These are phyloP conservation scores for Chlorops oryzae DNA, from an alignment of 1,140 invertebrate genomes.

Conservation along the genomic window DNA sequence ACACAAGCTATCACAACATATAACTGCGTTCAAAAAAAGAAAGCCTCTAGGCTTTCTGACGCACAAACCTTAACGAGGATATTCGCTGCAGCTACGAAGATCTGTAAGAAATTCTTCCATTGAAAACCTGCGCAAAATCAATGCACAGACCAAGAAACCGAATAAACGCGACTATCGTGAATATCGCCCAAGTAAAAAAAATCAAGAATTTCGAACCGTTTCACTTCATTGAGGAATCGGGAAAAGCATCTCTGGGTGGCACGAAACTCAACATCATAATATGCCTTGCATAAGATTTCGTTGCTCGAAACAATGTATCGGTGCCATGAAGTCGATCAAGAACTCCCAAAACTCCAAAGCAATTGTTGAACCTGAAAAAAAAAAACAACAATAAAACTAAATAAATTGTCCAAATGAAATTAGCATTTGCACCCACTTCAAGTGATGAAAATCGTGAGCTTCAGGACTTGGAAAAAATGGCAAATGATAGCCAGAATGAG, in stretches of 20 bases:
- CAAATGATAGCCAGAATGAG: constrained; percentile 84
- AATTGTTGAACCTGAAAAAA: constrained; percentile 69
- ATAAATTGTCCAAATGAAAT: background rate
- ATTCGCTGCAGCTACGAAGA: no score
- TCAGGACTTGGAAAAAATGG: constrained; percentile 86
- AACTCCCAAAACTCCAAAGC: constrained; percentile 78
- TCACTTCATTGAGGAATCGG: constrained; percentile 55
- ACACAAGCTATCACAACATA: no score
- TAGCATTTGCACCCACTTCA: constrained; percentile 72
- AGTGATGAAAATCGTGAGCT: constrained; percentile 85
- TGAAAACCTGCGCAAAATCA: no score
- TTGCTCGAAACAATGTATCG: constrained; percentile 68
- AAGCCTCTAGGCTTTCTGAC: no score
- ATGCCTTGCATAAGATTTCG: constrained; percentile 67
- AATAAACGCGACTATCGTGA: no score
- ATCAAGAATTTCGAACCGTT: no score
- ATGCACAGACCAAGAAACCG: no score
- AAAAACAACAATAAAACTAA: constrained; percentile 8
- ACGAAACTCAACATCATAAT: constrained; percentile 74
- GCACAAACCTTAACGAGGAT: no score
- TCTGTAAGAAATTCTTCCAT: no score
- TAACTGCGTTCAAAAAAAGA: no score
- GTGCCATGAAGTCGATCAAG: constrained; percentile 82
- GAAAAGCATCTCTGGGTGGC: constrained; percentile 67
- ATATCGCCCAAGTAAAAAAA: no score